Percentiles rank a stretch among this genome's conserved stretches.
phyloP scores from a whole-genome alignment of 1,140 invertebrate species.

The Papilio aristodemus region DNA sequence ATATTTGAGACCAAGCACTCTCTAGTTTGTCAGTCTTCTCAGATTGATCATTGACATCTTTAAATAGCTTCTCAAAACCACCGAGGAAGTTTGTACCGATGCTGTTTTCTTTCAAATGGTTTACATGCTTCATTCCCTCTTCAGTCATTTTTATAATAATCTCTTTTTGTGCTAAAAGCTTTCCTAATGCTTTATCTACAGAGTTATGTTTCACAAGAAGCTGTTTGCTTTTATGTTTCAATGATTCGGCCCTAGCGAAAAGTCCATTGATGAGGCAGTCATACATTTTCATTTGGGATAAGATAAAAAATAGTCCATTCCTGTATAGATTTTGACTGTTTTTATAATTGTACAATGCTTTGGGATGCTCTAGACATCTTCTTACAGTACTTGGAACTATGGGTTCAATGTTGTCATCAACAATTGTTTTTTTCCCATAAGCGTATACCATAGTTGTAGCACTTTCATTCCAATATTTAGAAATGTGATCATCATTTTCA shows the following conservation, averaged over 20 bases:
- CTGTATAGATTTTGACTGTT: slow-evolving; percentile 68
- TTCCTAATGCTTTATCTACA: slow-evolving; percentile 71
- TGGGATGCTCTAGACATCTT: slow-evolving; percentile 71
- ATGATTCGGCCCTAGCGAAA: slow-evolving; percentile 64
- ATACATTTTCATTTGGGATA: slow-evolving; percentile 71
- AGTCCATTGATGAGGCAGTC: slow-evolving; percentile 68
- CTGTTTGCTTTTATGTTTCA: slow-evolving; percentile 70
- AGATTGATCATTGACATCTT: slow-evolving; percentile 55
- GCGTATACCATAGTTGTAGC: slow-evolving; percentile 65
- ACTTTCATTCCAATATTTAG: slow-evolving; percentile 70
- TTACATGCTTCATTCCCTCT: slow-evolving; percentile 60
- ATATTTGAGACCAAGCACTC: slow-evolving; percentile 66
- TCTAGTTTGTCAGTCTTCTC: slow-evolving; percentile 68
- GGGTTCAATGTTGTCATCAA: slow-evolving; percentile 64
- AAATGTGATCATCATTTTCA: slow-evolving; percentile 55
- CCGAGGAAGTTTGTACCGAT: slow-evolving; percentile 60
- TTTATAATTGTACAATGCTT: slow-evolving; percentile 69
- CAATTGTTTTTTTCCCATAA: slow-evolving; percentile 65
- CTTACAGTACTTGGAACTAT: slow-evolving; percentile 70
- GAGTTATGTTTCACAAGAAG: slow-evolving; percentile 66
- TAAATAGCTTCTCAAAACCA: slow-evolving; percentile 69
- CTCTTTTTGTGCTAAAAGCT: slow-evolving; percentile 65
- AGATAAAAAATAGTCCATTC: slow-evolving; percentile 72
- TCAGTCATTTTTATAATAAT: slow-evolving; percentile 60
- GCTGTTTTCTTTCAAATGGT: slow-evolving; percentile 53